Percentiles rank a stretch among this genome's conserved stretches.
phyloP scores from a whole-genome alignment of 1,140 invertebrate species.

The Hypothenemus hampei region DNA sequence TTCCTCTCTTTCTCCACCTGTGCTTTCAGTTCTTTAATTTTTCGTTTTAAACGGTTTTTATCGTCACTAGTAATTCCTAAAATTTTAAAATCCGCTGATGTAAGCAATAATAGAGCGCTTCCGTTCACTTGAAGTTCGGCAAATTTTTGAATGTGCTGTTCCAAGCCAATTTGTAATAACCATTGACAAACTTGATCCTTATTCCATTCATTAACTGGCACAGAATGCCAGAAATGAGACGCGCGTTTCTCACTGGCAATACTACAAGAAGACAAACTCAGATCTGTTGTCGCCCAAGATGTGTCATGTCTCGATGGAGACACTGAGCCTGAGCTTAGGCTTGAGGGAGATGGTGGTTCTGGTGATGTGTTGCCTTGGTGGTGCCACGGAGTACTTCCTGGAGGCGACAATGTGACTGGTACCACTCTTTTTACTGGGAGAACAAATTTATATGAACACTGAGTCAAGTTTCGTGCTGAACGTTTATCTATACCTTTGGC shows the following conservation, averaged over 20 bases:
- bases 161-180: slow-evolving; percentile 74
- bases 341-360: slow-evolving; percentile 57
- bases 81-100: slow-evolving; percentile 83
- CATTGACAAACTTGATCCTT: slow-evolving; percentile 89
- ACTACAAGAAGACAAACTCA: slow-evolving; percentile 53
- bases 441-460: slow-evolving; percentile 6
- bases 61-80: slow-evolving; percentile 76
- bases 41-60: slow-evolving; percentile 78
- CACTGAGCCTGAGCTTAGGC: slow-evolving; percentile 57
- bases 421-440: slow-evolving; percentile 57
- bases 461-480: neutral
- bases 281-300: slow-evolving; percentile 48
- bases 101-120: slow-evolving; percentile 70
- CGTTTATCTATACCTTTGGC: slow-evolving; percentile 59
- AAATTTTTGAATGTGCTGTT: slow-evolving; percentile 79
- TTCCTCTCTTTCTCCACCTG: slow-evolving; percentile 76
- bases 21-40: slow-evolving; percentile 78
- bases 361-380: slow-evolving; percentile 45
- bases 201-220: slow-evolving; percentile 76
- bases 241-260: slow-evolving; percentile 60
- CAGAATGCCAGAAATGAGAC: slow-evolving; percentile 61
- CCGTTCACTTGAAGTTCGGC: slow-evolving; percentile 81
- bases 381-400: slow-evolving; percentile 55
- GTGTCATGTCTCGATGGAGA: slow-evolving; percentile 45
- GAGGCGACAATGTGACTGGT: slow-evolving; percentile 53